Percentiles rank a stretch among this genome's conserved stretches.
These are phyloP conservation scores for Diplazon laetatorius DNA, from an alignment of 2,888 invertebrate genomes.

Conservation along the genomic window DNA sequence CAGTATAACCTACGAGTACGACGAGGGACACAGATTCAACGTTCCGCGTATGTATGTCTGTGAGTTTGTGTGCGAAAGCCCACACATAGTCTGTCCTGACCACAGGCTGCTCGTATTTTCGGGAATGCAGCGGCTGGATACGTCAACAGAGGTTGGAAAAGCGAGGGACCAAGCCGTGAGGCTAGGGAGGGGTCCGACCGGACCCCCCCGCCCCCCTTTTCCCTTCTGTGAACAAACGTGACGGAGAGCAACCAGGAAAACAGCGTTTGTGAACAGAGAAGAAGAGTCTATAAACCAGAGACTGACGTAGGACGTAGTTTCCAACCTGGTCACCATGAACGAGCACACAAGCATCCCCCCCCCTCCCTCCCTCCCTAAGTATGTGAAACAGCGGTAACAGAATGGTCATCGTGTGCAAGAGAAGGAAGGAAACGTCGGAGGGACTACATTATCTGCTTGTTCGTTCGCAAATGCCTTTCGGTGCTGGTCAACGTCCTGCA, in stretches of 20 bases:
- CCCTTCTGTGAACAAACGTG: too few relatives aligned
- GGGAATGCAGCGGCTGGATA: constrained; percentile 22
- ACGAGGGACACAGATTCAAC: neutral
- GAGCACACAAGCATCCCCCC: too few relatives aligned
- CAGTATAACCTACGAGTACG: neutral
- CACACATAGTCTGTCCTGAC: neutral
- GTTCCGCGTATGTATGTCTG: too few relatives aligned
- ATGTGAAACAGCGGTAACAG: too few relatives aligned
- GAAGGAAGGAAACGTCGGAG: constrained; percentile 28
- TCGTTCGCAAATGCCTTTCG: constrained; percentile 41
- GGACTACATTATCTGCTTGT: constrained; percentile 39
- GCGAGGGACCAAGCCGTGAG: neutral
- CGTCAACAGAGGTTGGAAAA: constrained; percentile 39
- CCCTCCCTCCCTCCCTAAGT: too few relatives aligned
- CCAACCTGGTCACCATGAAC: too few relatives aligned
- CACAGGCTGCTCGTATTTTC: constrained; percentile 22
- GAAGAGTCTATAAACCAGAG: too few relatives aligned
- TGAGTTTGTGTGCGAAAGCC: neutral
- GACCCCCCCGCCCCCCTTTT: too few relatives aligned
- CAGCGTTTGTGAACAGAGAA: too few relatives aligned
- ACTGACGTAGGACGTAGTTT: too few relatives aligned
- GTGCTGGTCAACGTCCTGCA: constrained; percentile 27
- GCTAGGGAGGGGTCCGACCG: too few relatives aligned
- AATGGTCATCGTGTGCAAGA: constrained; percentile 49
- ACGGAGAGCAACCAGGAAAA: too few relatives aligned